phyloP scores from a whole-genome alignment of 2,113 vertebrate species.

The Rousettus leschenaultii region DNA sequence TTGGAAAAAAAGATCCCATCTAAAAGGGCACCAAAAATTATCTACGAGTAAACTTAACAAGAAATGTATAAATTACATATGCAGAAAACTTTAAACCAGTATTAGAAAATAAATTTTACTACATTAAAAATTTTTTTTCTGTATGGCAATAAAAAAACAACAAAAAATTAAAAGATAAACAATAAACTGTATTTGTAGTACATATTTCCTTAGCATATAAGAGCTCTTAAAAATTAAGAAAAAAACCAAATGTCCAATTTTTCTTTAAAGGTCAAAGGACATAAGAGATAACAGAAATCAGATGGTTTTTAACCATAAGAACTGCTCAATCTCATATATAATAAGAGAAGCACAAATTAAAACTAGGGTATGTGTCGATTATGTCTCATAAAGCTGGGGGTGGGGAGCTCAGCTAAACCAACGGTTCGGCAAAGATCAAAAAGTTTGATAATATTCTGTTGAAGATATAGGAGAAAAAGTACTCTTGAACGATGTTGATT shows the following conservation, averaged over 20 bases:
- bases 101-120: background rate
- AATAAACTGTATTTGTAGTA: background rate
- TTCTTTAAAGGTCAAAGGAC: background rate
- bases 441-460: background rate
- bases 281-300: background rate
- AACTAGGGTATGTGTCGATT: background rate
- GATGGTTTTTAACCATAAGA: slow-evolving; percentile 20
- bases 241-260: background rate
- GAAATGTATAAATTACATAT: slow-evolving; percentile 1
- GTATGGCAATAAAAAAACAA: background rate
- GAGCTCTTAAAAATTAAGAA: background rate
- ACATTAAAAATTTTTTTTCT: background rate
- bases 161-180: slow-evolving; percentile 37
- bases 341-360: background rate
- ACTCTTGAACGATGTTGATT: background rate
- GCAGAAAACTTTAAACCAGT: slow-evolving; percentile 22
- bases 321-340: background rate
- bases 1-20: background rate
- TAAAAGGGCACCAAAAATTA: slow-evolving; percentile 24
- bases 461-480: background rate
- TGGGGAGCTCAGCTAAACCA: background rate
- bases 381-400: background rate
- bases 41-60: background rate
- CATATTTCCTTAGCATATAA: slow-evolving; percentile 16
- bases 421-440: background rate